phyloP scores from a whole-genome alignment of 2,113 vertebrate genomes.

The Notarius quadriscutis region DNA sequence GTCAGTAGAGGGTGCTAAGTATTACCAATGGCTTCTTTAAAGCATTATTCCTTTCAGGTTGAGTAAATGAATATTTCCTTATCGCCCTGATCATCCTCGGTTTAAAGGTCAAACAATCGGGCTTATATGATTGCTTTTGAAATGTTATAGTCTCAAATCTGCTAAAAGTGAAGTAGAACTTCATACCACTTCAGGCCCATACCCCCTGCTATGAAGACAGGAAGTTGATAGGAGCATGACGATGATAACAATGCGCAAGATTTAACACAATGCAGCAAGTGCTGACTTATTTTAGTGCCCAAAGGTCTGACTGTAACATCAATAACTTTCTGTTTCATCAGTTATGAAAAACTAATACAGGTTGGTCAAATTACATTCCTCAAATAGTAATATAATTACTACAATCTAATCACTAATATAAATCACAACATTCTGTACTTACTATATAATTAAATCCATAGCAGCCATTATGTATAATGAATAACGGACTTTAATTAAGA shows the following conservation, averaged over 20 bases:
- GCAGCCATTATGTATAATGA: conserved; percentile 2
- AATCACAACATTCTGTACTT: conserved; percentile 12
- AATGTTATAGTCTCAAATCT: background rate
- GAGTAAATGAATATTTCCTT: background rate
- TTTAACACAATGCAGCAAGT: background rate
- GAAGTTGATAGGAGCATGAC: background rate
- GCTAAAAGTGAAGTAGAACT: background rate
- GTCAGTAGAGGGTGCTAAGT: background rate
- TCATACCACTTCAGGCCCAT: background rate
- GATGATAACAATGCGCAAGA: background rate
- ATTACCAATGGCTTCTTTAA: background rate
- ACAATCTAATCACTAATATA: conserved; percentile 15
- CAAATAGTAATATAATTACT: conserved; percentile 6
- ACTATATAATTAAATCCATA: conserved; percentile 13
- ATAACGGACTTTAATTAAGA: conserved; percentile 8
- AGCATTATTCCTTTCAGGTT: background rate
- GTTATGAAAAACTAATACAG: background rate
- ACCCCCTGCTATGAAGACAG: too few species aligned
- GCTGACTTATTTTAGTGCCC: background rate
- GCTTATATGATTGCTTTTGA: background rate
- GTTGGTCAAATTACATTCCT: background rate
- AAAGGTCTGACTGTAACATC: background rate
- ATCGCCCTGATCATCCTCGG: background rate
- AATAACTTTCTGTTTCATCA: background rate
- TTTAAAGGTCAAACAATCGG: background rate